These are phyloP conservation scores for Alloplasta piceator DNA, from an alignment of 2,888 invertebrate species.

Conservation along the genomic window DNA sequence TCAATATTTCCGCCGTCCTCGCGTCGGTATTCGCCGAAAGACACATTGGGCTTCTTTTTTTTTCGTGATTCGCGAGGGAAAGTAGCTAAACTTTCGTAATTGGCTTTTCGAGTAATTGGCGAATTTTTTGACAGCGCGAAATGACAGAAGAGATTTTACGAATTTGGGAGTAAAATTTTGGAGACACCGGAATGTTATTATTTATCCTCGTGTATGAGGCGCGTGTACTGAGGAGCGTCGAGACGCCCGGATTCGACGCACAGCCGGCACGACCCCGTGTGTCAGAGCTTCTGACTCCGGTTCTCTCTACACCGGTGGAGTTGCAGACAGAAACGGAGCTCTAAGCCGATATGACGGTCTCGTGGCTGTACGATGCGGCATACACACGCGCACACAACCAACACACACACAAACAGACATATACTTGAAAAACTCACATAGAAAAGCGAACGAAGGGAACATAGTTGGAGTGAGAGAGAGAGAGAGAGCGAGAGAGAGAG, in stretches of 20 bases:
- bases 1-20: neutral
- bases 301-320: conserved; percentile 70
- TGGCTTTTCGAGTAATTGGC: too few species aligned
- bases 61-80: too few species aligned
- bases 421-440: conserved; percentile 29
- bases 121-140: too few species aligned
- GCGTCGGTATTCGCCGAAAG: neutral
- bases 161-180: too few species aligned
- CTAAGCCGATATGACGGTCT: conserved; percentile 80
- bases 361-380: conserved; percentile 56
- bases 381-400: conserved; percentile 50
- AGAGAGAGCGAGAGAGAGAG: conserved; percentile 65
- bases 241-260: conserved; percentile 68
- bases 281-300: conserved; percentile 77
- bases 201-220: neutral
- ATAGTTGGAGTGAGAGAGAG: conserved; percentile 50
- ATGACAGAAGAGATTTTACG: too few species aligned
- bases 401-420: conserved; percentile 52
- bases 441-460: conserved; percentile 66
- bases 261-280: conserved; percentile 74
- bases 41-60: neutral
- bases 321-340: conserved; percentile 81
- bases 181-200: too few species aligned
- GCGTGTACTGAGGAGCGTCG: conserved; percentile 66
- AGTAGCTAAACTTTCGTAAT: too few species aligned